Percentiles rank a stretch among this genome's conserved stretches.
These are phyloP conservation scores for Meandrusa payeni DNA, from an alignment of 2,888 invertebrate genomes.

Conservation along the genomic window DNA sequence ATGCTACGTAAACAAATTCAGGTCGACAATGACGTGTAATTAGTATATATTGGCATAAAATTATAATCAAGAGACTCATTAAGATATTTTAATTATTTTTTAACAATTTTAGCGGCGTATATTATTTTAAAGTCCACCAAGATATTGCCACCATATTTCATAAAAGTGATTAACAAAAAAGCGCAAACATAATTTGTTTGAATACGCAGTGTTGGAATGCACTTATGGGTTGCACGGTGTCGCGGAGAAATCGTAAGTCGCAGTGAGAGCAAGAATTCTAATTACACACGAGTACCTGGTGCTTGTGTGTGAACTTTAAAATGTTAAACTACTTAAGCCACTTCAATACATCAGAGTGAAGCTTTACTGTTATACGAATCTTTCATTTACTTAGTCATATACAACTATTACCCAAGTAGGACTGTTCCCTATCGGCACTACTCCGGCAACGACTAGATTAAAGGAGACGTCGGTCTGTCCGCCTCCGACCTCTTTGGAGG, in stretches of 20 bases:
- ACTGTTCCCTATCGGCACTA: no score
- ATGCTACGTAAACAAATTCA: no score
- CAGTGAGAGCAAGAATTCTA: constrained; percentile 39
- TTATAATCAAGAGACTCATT: constrained; percentile 1
- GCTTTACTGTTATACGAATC: background rate
- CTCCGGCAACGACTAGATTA: no score
- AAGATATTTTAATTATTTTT: background rate
- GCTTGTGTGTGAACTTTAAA: constrained; percentile 24
- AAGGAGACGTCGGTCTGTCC: no score
- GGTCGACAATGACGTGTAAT: background rate
- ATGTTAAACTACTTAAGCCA: constrained; percentile 24
- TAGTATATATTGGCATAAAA: background rate
- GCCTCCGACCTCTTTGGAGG: no score
- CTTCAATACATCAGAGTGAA: constrained; percentile 24
- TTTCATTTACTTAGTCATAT: background rate
- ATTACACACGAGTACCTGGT: constrained; percentile 29
- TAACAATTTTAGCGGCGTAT: no score
- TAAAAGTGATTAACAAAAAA: no score
- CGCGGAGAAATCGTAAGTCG: constrained; percentile 40
- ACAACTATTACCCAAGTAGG: background rate
- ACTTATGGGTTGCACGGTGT: constrained; percentile 34
- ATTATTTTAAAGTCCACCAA: no score
- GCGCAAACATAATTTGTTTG: no score
- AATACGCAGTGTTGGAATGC: constrained; percentile 26
- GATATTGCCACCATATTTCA: no score